A percentile compares a stretch with the other conserved stretches of the same genome.
Conservation (phyloP, 2,113 vertebrate species). For the Barnardius zonarius region DNA sequence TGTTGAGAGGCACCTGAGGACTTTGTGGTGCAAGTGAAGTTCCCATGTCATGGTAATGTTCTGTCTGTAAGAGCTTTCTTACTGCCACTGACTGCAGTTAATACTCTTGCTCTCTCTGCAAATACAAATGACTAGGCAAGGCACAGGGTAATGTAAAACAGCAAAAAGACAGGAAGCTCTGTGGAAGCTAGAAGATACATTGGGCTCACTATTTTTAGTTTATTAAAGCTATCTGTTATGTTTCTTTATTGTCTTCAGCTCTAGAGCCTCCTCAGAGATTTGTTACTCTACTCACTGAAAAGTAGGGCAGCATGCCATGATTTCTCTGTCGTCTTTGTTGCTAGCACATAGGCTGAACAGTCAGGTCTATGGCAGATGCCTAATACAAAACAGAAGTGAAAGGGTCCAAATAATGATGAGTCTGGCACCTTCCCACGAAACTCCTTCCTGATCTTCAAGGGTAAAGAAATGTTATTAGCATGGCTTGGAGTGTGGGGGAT, state of each 20-base stretch:
- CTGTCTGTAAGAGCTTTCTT: background rate
- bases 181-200: background rate
- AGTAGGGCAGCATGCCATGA: background rate
- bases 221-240: conserved; percentile 61
- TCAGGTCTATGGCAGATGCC: background rate
- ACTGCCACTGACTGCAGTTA: background rate
- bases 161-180: background rate
- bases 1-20: background rate
- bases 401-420: background rate
- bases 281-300: background rate
- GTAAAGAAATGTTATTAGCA: background rate
- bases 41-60: background rate
- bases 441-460: background rate
- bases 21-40: background rate
- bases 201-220: conserved; percentile 12
- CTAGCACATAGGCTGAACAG: background rate
- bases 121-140: background rate
- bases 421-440: background rate
- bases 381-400: background rate
- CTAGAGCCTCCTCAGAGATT: conserved; percentile 15
- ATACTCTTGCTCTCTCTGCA: background rate
- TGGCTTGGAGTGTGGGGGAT: rapidly evolving
- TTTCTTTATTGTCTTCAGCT: conserved; percentile 16
- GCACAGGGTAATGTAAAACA: background rate
- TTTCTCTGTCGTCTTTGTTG: background rate